Evolutionary conservation across 2,113 vertebrate species (phyloP), one percentile per base, ranked within the genome.

Genomic region (Clinocottus analis): DNA sequence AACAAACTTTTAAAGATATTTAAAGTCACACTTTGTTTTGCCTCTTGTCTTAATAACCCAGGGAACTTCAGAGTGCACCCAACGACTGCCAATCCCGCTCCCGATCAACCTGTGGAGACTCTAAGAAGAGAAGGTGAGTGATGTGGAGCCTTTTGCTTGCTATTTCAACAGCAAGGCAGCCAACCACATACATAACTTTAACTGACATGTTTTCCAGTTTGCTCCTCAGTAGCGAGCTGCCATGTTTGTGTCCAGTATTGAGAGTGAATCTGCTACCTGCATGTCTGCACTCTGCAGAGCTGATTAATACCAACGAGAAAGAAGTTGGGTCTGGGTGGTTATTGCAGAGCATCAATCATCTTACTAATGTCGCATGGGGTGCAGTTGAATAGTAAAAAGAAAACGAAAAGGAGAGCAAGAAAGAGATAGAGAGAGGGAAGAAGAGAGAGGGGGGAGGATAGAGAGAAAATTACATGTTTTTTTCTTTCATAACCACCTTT

Each of bases 61-160:
- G 94, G 93, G 41, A 94, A 94, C 87, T 86, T 94, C 79, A 79
- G 94, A 87, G 93, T 95, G 31, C 93, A 95, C n/a, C 95, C 94
- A 0, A 29, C 86, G 21, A 72, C 87, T 17, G 62, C 89, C 55
- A 91, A 75, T 68, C 85, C 88, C 0, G 73, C 86, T 41, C 77
- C 87, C 0, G 93, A 94, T 41, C 92, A 88, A 82, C 87, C 87
- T 5, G 62, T 70, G n/a, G 93, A 94, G 49, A 75, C 89, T 2
- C 75, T 94, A 11, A 90, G 82, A 83, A 86, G 90, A 88, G 95
- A 95, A 80, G 94, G 94, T 95, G 75, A 85, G 89, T 4, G 17
- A 51, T 16, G 37, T 49, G 67, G 47, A 45, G 58, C n/a, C 61
- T 29, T 31, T n/a, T 29, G n/a, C 21, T 27, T 7, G 21, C 4